Conservation (phyloP, 2,113 vertebrate species). For the Oncorhynchus mykiss region DNA sequence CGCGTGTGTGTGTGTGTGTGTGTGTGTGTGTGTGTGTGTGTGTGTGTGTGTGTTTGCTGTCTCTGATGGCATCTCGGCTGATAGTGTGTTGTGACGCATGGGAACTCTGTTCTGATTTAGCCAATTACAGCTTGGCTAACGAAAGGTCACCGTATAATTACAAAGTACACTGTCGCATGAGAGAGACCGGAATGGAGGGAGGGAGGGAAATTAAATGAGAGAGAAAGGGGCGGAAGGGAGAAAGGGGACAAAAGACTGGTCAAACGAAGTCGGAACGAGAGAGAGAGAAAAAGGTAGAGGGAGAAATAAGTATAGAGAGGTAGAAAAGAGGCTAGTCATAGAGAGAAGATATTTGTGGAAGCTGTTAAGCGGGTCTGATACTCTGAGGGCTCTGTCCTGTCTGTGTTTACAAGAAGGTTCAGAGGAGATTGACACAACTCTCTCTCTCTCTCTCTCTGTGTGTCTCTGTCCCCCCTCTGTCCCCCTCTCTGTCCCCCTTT, state of each 20-base stretch:
- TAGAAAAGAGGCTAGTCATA: not conserved
- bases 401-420: not conserved
- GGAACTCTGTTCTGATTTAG: conserved; percentile 47
- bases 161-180: conserved; percentile 7
- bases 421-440: not conserved
- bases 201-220: not conserved
- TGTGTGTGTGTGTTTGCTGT: conserved; percentile 11
- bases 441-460: not conserved
- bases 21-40: conserved; percentile 12
- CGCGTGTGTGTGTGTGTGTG: conserved; percentile 13
- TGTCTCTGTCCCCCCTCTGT: not conserved
- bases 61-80: conserved; percentile 11
- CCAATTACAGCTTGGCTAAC: conserved; percentile 41
- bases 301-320: not conserved
- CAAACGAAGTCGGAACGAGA: not conserved
- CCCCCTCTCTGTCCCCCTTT: not conserved
- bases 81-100: conserved; percentile 39
- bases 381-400: not conserved
- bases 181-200: not conserved
- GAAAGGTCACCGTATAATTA: conserved; percentile 56
- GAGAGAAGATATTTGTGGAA: not conserved
- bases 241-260: not conserved
- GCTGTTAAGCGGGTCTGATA: not conserved
- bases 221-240: not conserved
- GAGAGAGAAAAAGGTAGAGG: not conserved